Evolutionary conservation across 2,113 vertebrate genomes (phyloP), one percentile per base, ranked within the genome.

Genomic region (Hepsetus odoe): DNA sequence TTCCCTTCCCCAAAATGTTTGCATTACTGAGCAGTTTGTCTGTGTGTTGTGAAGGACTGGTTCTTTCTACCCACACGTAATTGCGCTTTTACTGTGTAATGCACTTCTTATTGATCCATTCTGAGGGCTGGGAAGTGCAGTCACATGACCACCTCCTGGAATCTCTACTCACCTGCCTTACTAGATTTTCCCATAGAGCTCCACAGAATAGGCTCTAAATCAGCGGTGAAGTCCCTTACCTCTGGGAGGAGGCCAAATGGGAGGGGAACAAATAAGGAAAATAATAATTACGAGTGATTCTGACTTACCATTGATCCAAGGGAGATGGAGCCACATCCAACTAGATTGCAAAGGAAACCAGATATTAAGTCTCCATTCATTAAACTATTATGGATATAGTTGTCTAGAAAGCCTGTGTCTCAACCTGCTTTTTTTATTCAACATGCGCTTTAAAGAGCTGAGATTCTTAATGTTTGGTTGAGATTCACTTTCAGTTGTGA

Each of bases 61-160:
- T 1, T 22, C 8, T 9, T 10, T 44, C 28, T 6, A 32, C 20
- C 28, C 20, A 13, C 40, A 3, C 18, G 28, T 53, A 10, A 24
- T 16, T 38, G 28, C 38, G 2, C 30, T 38, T 67, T 76, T 24
- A 22, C 28, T 66, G 28, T 14, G 18, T 16, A 24, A 64, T 65
- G 46, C 66, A 72, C 73, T 72, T 76, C 8, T 53, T 77, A 87
- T 88, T 89, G 83, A 89, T 91, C 80, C 65, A 32, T 66, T 66
- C 56, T 61, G 53, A 76, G 73, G 71, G 82, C 30, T 35, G 40
- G 76, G 79, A 84, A 74, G 46, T 62, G 24, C 44, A 20, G 74
- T 89, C 89, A 91, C 83, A 86, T 90, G 88, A 90, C 64, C 40
- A 69, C 56, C 12, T 82, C 68, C 83, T 84, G 83, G 32, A 85